Base-by-base conservation (phyloP, 2,888 invertebrate genomes). In the Melanotus villosus region DNA sequence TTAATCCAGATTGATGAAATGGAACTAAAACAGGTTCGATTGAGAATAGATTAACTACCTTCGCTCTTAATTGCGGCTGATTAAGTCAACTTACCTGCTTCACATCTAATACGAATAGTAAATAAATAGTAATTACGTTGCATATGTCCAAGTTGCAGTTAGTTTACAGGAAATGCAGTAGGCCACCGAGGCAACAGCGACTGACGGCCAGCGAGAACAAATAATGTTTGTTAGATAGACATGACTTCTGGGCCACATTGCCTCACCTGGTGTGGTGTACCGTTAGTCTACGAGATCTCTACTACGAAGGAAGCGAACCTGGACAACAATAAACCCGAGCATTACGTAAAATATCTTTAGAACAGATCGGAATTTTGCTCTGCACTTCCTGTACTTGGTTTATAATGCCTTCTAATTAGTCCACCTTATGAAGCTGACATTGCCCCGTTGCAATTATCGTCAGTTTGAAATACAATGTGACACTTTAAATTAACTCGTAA, bases 11-110 rank as follows among this genome's bases (percentile, higher is more conserved):
- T 52, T 52, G 52, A 52, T 52, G 52, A 32, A 62, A 45, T 18
- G 32, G 32, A 60, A 60, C 32, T 60, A 12, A 32, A 60, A 62
- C 62, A 52, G 50, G 62, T 62, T 62, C 34, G 52, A 62, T 62
- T 62, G 18, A 62, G 50, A 50, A 38, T 50, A 62, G 62, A 50
- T 62, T 50, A 50, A 50, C 38, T 50, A 26, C 50, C 52, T 38
- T 9, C 45, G 32, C 45, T 60, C 60, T 52, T 62, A 52, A 62
- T 62, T 62, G 36, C 62, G 52, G 50, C 38, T 34, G 47, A 62
- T 62, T 62, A 62, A 62, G 62, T 50, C 62, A 38, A 23, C 50
- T 23, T 21, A 36, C 19, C 26, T 43, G 45, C 32, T 34, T 58
- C 30, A 14, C 32, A 60, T 45, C 43, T 19, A 47, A 60, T 38